Evolutionary conservation across 2,797 vertebrate genomes (phyloP).

Genomic region (Etheostoma perlongum): DNA sequence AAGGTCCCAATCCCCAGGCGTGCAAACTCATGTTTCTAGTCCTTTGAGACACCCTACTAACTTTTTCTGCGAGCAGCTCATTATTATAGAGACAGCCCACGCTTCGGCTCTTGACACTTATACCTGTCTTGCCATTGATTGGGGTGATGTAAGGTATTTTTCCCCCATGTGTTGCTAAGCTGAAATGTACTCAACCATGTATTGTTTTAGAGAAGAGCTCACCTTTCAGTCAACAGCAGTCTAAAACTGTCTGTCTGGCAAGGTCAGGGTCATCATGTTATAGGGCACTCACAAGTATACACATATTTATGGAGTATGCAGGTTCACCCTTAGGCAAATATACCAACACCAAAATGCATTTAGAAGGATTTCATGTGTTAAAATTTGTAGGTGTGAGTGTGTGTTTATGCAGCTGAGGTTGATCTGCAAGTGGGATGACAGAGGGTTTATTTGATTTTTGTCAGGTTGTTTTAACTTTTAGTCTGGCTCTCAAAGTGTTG

Average conservation of each 20-base stretch:
- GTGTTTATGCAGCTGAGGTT: constrained; percentile 82
- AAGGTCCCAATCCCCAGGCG: constrained; percentile 33
- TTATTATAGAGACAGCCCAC: constrained; percentile 34
- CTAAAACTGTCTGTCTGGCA: constrained; percentile 60
- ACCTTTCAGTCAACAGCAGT: constrained; percentile 54
- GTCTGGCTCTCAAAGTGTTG: constrained; percentile 75
- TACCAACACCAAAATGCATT: constrained; percentile 63
- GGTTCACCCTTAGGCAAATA: constrained; percentile 30
- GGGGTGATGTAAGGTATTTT: constrained; percentile 48
- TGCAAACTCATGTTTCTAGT: constrained; percentile 44
- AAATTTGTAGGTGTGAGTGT: constrained; percentile 64
- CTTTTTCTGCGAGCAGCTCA: constrained; percentile 36
- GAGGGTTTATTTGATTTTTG: constrained; percentile 83
- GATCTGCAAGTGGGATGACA: constrained; percentile 64
- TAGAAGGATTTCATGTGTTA: constrained; percentile 67
- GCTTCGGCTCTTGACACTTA: constrained; percentile 44
- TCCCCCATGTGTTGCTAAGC: constrained; percentile 32
- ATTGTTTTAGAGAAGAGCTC: constrained; percentile 61
- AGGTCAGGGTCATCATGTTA: constrained; percentile 55
- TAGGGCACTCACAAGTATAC: constrained; percentile 32
- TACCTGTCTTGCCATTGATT: constrained; percentile 51
- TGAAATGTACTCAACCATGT: constrained; percentile 55
- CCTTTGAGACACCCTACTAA: constrained; percentile 49
- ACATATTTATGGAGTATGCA: constrained; percentile 19
- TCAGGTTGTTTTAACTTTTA: constrained; percentile 82